phyloP scores from a whole-genome alignment of 2,797 vertebrate species.

The Propithecus deckenii region DNA sequence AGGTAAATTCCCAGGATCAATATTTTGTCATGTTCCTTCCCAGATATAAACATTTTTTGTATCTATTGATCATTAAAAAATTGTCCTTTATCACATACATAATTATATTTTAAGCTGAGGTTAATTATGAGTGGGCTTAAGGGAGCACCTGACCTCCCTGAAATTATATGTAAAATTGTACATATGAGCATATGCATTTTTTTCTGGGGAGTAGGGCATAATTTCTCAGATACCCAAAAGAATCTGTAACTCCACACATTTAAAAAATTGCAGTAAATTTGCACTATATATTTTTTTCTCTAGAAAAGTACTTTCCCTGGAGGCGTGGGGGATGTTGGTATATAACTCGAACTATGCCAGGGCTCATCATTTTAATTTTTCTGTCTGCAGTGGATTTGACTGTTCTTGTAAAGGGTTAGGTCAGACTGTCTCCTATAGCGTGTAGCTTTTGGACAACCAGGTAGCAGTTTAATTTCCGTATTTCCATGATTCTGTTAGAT shows the following conservation, averaged over 20 bases:
- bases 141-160: background rate
- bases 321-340: background rate
- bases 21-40: background rate
- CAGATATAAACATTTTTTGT: background rate
- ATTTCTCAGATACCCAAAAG: constrained; percentile 4
- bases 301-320: background rate
- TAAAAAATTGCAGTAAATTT: background rate
- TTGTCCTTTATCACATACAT: background rate
- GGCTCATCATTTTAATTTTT: background rate
- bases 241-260: background rate
- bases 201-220: background rate
- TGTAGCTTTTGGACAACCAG: background rate
- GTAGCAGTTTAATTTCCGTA: background rate
- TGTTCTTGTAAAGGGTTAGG: background rate
- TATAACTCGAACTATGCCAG: background rate
- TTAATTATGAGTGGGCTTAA: background rate
- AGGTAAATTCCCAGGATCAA: background rate
- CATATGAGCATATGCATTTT: background rate
- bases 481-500: constrained; percentile 14
- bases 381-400: background rate
- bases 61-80: background rate
- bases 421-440: background rate
- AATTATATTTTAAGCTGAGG: background rate
- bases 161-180: background rate
- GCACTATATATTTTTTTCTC: background rate